Base-by-base conservation (phyloP, 1,140 invertebrate species). In the Venturia canescens region DNA sequence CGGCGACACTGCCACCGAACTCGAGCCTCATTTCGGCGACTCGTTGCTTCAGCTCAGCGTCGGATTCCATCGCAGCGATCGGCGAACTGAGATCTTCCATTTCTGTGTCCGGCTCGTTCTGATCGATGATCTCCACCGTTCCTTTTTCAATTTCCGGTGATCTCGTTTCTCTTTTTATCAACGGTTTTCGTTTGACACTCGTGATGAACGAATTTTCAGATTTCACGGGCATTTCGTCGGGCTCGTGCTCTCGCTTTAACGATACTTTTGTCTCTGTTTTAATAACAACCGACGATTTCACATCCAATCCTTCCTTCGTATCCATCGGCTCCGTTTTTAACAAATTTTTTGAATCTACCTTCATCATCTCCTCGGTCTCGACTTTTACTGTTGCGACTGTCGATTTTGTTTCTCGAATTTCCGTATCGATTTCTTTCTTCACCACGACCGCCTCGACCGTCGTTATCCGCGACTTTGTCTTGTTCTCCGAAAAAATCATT, bases 11-110 rank as follows among this genome's bases (percentile, higher is more conserved):
- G 44, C 87, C 89, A n/a, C 85, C 86, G 69, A 91, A 92, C 77
- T 93, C 92, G 16, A 93, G 85, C 76, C 89, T 88, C 89, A 93
- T 90, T 70, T 93, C 90, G 6, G 88, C 88, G 5, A 89, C 88
- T 6, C 90, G 83, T 79, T 92, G 89, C 38, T 92, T 92, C 6
- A 92, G 76, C 53, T 90, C 85, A 15, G 86, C 85, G 38, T 93
- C 92, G 0, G 91, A 88, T 80, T 92, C 92, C 75, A 92, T 86
- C 0, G 83, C 67, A 31, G 87, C 86, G 11, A 88, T 84, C 0
- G 89, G 89, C 57, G 90, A 92, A 79, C 89, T 91, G 1, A 90
- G 84, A 69, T 89, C 91, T 16, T 89, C 89, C 77, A 86, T 85
- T 67, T 89, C 88, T 0, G 83, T 86, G 23, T 89, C 87, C 3